These are phyloP conservation scores for Rhinopomastus cyanomelas DNA, from an alignment of 2,113 vertebrate genomes.

Conservation along the genomic window DNA sequence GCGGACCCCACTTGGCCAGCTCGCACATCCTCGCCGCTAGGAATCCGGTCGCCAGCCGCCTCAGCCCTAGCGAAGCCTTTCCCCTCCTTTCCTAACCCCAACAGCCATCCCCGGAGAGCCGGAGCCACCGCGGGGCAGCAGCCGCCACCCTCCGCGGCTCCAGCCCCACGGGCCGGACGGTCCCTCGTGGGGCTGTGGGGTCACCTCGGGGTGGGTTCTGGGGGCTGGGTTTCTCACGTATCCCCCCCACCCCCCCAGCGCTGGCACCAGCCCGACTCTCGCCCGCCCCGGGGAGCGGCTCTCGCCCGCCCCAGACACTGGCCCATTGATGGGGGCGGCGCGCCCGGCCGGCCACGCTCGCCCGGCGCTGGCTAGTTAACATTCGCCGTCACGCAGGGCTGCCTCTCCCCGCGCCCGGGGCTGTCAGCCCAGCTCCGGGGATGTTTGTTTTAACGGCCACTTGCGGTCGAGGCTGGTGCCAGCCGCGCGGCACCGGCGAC, in stretches of 20 bases:
- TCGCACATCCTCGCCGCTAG: background rate
- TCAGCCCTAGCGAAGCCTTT: conserved; percentile 38
- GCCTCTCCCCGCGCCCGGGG: conserved; percentile 53
- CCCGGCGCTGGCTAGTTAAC: conserved; percentile 31
- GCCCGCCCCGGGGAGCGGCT: background rate
- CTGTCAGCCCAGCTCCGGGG: conserved; percentile 64
- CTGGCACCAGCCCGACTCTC: conserved; percentile 34
- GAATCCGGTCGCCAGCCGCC: background rate
- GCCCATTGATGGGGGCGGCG: conserved; percentile 63
- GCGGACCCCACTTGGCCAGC: background rate
- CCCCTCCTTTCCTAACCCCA: conserved; percentile 25
- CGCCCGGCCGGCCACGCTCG: too few species aligned
- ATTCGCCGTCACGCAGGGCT: conserved; percentile 40
- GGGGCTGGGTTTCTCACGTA: background rate
- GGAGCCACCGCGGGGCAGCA: background rate
- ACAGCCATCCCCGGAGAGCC: background rate
- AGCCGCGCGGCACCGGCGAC: conserved; percentile 59
- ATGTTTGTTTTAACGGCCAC: conserved; percentile 74
- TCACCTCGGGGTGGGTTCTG: background rate
- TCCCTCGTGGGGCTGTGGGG: background rate
- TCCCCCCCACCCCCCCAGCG: background rate
- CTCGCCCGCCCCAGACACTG: conserved; percentile 49
- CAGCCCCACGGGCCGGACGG: background rate
- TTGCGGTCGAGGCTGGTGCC: conserved; percentile 75
- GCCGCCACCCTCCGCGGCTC: background rate